These are phyloP conservation scores for Pteruthius melanotis DNA, from an alignment of 2,113 vertebrate genomes.

Conservation along the genomic window DNA sequence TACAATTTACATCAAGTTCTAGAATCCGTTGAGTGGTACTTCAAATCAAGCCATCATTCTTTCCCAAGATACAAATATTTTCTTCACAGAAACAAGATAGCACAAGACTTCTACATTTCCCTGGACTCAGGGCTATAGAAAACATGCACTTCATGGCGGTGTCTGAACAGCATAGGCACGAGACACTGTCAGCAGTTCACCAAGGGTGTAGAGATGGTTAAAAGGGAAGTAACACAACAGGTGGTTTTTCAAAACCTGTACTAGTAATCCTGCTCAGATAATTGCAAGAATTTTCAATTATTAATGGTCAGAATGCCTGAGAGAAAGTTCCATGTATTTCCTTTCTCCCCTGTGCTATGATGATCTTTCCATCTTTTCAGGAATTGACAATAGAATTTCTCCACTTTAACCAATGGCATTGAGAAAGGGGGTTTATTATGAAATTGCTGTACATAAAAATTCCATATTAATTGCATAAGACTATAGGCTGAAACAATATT, in stretches of 20 bases:
- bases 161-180: background rate
- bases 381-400: background rate
- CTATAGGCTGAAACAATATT: background rate
- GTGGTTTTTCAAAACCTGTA: slow-evolving; percentile 26
- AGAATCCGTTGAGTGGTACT: background rate
- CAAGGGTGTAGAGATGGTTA: background rate
- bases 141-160: background rate
- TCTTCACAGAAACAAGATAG: background rate
- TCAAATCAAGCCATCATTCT: background rate
- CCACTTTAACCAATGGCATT: background rate
- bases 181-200: background rate
- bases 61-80: background rate
- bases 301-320: background rate
- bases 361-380: background rate
- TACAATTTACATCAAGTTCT: background rate
- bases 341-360: background rate
- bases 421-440: background rate
- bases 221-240: background rate
- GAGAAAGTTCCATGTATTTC: background rate
- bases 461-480: background rate
- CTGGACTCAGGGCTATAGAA: background rate
- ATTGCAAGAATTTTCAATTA: background rate
- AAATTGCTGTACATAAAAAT: background rate
- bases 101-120: background rate
- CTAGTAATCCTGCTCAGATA: background rate